Evolutionary conservation across 2,113 vertebrate species (phyloP), one percentile per base, ranked within the genome.

Genomic region (Oplegnathus fasciatus): DNA sequence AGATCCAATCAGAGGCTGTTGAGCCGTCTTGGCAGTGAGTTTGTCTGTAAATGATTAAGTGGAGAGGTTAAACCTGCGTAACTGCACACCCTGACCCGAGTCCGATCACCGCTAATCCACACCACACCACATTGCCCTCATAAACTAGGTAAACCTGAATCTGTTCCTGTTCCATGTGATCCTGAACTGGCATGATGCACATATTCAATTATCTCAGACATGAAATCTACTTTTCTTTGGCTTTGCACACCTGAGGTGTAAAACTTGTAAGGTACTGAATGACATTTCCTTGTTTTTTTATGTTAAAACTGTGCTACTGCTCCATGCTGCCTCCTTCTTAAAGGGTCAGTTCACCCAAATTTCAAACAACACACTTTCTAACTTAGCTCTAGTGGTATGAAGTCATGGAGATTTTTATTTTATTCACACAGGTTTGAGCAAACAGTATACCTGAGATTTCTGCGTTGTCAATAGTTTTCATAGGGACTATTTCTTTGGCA

Each of bases 31-130:
- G 76, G 78, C 84, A 80, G 2, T 55, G 42, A n/a, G 34, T 71
- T 15, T 57, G 68, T 82, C 80, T 80, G 88, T 87, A 80, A 91
- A 91, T 87, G 81, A 91, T 86, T 87, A 52, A 80, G 86, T 81
- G 22, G 14, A 46, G 74, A 78, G 79, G 76, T 85, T 84, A 82
- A 83, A 87, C 84, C 85, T 48, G 68, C 24, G 60, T 65, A 88
- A 80, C 60, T 15, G 28, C 74, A 73, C 80, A 77, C 75, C 22
- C 18, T 75, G 61, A 58, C 58, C 84, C 44, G 72, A 60, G 62
- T 80, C 48, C 50, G 7, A 82, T 78, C 74, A 11, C 64, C 13
- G 78, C 50, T 84, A 78, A 89, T 84, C 83, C 84, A 73, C 72
- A 37, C 2, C 69, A 54, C 55, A 48, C 79, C 69, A 54, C 55